phyloP scores from a whole-genome alignment of 2,113 vertebrate species.

The Myotis lucifugus region DNA sequence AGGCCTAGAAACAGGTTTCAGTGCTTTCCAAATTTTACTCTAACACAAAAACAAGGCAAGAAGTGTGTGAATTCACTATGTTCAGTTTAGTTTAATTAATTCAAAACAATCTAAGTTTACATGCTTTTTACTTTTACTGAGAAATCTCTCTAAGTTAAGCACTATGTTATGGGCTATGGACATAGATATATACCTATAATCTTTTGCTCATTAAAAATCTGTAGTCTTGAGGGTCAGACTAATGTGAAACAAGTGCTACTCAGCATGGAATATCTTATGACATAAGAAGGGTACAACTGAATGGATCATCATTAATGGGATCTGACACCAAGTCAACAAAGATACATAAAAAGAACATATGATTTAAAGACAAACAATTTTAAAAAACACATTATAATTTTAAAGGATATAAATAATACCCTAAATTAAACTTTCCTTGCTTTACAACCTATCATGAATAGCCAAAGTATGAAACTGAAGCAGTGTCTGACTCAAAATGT shows the following conservation, averaged over 20 bases:
- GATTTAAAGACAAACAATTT: neutral
- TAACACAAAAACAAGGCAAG: neutral
- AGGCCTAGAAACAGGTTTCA: slow-evolving; percentile 15
- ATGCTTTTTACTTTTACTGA: neutral
- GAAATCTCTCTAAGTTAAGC: neutral
- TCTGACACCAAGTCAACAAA: neutral
- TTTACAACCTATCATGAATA: neutral
- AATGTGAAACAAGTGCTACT: neutral
- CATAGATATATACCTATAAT: neutral
- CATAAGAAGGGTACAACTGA: neutral
- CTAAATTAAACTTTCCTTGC: neutral
- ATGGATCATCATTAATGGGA: neutral
- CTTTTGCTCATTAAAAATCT: neutral
- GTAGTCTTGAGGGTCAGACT: neutral
- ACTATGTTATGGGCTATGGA: neutral
- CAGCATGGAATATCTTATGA: neutral
- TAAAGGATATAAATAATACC: neutral
- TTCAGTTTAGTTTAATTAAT: neutral
- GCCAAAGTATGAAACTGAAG: neutral
- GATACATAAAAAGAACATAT: neutral
- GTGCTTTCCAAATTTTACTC: neutral
- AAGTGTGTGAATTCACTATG: neutral
- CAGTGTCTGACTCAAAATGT: neutral
- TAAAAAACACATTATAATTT: neutral
- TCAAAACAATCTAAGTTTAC: neutral